Evolutionary conservation across 2,797 vertebrate genomes (phyloP).

Genomic region (Clarias laeviceps): DNA sequence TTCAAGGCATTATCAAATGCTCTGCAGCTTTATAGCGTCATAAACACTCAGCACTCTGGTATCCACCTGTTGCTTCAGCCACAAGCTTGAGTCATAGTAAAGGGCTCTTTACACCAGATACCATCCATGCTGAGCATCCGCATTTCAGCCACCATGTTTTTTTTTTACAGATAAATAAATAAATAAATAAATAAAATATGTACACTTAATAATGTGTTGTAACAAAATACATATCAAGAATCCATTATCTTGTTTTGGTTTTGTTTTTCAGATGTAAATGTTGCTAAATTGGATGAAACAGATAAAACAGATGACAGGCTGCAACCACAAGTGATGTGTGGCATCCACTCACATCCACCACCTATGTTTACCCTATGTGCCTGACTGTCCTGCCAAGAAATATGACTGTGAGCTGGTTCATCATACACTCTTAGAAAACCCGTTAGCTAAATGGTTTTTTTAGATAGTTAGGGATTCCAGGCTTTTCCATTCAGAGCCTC

Average conservation of each 20-base stretch:
- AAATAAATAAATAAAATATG: too few relatives aligned
- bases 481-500: not conserved
- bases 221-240: not conserved
- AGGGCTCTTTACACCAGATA: not conserved
- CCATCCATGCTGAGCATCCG: not conserved
- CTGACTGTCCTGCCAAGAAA: conserved; percentile 3
- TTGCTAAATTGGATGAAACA: not conserved
- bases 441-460: not conserved
- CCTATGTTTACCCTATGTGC: not conserved
- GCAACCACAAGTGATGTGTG: conserved; percentile 8
- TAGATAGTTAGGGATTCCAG: not conserved
- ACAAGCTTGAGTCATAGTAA: not conserved
- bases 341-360: conserved; percentile 9
- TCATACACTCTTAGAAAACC: not conserved
- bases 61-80: conserved; percentile 55
- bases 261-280: not conserved
- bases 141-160: not conserved
- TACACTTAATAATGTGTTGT: not conserved
- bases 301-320: conserved; percentile 12
- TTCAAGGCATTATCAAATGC: conserved; percentile 58
- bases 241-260: not conserved
- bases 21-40: conserved; percentile 56
- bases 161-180: too few relatives aligned
- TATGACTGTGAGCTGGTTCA: not conserved
- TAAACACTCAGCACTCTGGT: conserved; percentile 59